Base-by-base conservation (phyloP, 2,113 vertebrate genomes). In the Poicephalus gulielmi region DNA sequence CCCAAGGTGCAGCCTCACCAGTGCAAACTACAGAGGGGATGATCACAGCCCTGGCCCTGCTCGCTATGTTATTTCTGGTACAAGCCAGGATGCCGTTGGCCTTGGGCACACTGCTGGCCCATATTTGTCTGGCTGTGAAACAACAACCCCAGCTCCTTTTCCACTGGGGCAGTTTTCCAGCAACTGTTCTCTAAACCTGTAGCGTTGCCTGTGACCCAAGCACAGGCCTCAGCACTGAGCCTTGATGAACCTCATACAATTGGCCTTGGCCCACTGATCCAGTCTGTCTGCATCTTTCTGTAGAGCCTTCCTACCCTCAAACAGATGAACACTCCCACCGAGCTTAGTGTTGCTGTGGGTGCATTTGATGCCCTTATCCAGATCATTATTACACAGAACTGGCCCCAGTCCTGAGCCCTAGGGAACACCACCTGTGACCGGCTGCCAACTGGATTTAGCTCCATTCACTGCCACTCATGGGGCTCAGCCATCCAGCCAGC, bases 1-100 rank as follows among this genome's bases (percentile, higher is more conserved):
- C 4, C 67, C 0, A 0, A 14, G 33, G 2, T 77, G 57, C 1
- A 9, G 11, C 39, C 39, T 80, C 63, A 66, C 1, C 49, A 66
- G n/a, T 3, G n/a, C 24, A 0, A 0, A 46, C 28, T 10, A 13
- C 49, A 37, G 62, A 4, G 3, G 37, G 13, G 1, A 39, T 2
- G 2, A 18, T 70, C 8, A 0, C 10, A 8, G 22, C 44, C 24
- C 25, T 17, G 3, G 1, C 33, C 27, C 69, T 76, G 49, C 35
- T 76, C 13, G 6, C 19, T 52, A 5, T 24, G 2, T 31, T 2
- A 0, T 44, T 53, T 4, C 69, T 41, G 23, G n/a, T 24, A 15
- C 10, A 44, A 9, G 35, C 44, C 57, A 67, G 23, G 17, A 30
- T 44, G 35, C 50, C 5, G 0, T 19, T 43, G 74, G 44, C 44